These are phyloP conservation scores for Euplagia quadripunctaria DNA, from an alignment of 2,888 invertebrate genomes.

Conservation along the genomic window DNA sequence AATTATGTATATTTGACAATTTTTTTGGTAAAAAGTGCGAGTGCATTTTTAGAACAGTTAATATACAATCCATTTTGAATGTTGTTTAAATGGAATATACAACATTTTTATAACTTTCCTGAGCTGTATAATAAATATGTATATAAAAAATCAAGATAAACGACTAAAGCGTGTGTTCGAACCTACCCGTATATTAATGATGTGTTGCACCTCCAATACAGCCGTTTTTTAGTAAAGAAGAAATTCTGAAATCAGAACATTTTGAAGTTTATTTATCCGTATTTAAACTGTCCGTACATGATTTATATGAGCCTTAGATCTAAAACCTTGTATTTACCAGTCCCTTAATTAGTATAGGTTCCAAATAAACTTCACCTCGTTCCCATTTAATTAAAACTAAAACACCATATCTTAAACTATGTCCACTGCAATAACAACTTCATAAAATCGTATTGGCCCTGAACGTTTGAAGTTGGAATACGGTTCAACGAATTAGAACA, in stretches of 20 bases:
- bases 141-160: too few species aligned
- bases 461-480: conserved; percentile 38
- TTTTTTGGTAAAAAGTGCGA: too few species aligned
- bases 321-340: too few species aligned
- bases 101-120: too few species aligned
- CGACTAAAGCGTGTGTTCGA: too few species aligned
- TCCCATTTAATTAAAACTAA: conserved; percentile 15
- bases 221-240: background rate
- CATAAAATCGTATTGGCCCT: conserved; percentile 35
- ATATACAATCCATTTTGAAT: too few species aligned
- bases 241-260: background rate
- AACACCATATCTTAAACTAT: conserved; percentile 12
- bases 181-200: background rate
- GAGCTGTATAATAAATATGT: too few species aligned
- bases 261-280: background rate
- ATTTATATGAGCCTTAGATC: background rate
- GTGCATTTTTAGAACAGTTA: too few species aligned
- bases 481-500: conserved; percentile 51
- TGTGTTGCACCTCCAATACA: background rate
- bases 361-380: background rate
- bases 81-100: too few species aligned
- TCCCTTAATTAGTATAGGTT: background rate
- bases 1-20: too few species aligned
- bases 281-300: too few species aligned
- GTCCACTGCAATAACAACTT: conserved; percentile 28